A percentile compares a stretch with the other conserved stretches of the same genome.
phyloP scores from a whole-genome alignment of 2,797 vertebrate species.

The Ptychobarbus kaznakovi region DNA sequence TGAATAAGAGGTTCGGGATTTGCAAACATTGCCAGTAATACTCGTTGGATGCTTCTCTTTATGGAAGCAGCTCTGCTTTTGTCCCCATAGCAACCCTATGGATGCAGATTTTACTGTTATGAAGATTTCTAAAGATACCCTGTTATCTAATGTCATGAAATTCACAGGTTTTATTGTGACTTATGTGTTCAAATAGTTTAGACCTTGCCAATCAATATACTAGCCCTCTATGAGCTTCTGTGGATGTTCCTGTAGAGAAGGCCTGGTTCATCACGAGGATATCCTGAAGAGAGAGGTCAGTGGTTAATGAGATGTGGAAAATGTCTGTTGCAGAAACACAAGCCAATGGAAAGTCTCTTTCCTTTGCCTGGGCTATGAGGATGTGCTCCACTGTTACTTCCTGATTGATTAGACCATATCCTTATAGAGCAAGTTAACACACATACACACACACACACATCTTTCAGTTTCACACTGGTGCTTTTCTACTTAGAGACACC shows the following conservation, averaged over 20 bases:
- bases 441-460: slow-evolving; percentile 31
- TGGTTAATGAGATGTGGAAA: slow-evolving; percentile 41
- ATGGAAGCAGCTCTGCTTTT: slow-evolving; percentile 42
- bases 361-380: slow-evolving; percentile 34
- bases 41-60: slow-evolving; percentile 42
- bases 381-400: slow-evolving; percentile 48
- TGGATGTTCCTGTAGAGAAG: slow-evolving; percentile 4
- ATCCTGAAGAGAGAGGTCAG: slow-evolving; percentile 45
- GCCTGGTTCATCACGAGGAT: slow-evolving; percentile 26
- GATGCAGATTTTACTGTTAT: slow-evolving; percentile 18
- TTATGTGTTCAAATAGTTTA: background rate
- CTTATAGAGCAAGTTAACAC: slow-evolving; percentile 41
- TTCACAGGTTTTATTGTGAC: background rate
- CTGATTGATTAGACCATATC: slow-evolving; percentile 52
- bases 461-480: slow-evolving; percentile 49
- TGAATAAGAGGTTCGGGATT: slow-evolving; percentile 41
- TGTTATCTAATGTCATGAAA: slow-evolving; percentile 40
- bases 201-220: background rate
- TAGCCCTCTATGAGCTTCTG: background rate
- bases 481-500: background rate
- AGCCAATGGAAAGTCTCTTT: slow-evolving; percentile 28
- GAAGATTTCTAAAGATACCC: slow-evolving; percentile 32
- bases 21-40: slow-evolving; percentile 38
- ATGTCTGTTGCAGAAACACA: slow-evolving; percentile 6
- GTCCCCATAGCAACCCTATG: slow-evolving; percentile 62